These are phyloP conservation scores for Abramis brama DNA, from an alignment of 2,113 vertebrate genomes.

Conservation along the genomic window DNA sequence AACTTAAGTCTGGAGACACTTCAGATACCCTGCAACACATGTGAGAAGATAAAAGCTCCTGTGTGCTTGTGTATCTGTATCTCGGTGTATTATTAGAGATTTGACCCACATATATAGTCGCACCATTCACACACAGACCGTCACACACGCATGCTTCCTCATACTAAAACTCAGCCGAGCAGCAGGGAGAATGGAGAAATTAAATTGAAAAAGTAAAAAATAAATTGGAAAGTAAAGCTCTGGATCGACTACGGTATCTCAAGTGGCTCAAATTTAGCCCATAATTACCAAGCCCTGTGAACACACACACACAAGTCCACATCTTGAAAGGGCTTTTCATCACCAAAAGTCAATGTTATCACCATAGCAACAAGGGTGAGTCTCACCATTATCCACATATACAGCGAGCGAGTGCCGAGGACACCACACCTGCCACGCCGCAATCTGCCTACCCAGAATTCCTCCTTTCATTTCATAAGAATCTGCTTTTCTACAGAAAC, in stretches of 20 bases:
- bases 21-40: constrained; percentile 37
- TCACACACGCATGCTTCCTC: background rate
- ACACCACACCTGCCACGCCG: constrained; percentile 52
- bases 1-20: constrained; percentile 44
- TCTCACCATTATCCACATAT: constrained; percentile 51
- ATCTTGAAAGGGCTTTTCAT: constrained; percentile 64
- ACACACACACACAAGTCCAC: constrained; percentile 57
- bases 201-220: constrained; percentile 43
- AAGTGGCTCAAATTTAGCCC: constrained; percentile 64
- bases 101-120: constrained; percentile 20
- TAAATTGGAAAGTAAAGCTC: constrained; percentile 51
- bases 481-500: constrained; percentile 52
- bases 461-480: constrained; percentile 54
- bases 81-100: background rate
- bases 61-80: constrained; percentile 5
- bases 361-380: constrained; percentile 62
- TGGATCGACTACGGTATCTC: constrained; percentile 50
- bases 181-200: constrained; percentile 28
- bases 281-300: constrained; percentile 60
- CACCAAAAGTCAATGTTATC: constrained; percentile 64
- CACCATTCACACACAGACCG: background rate
- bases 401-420: constrained; percentile 24
- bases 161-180: constrained; percentile 12
- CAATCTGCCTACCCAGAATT: constrained; percentile 56
- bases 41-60: constrained; percentile 1